Evolutionary conservation across 2,797 vertebrate genomes (phyloP).

Genomic region (Chloroceryle amazona): DNA sequence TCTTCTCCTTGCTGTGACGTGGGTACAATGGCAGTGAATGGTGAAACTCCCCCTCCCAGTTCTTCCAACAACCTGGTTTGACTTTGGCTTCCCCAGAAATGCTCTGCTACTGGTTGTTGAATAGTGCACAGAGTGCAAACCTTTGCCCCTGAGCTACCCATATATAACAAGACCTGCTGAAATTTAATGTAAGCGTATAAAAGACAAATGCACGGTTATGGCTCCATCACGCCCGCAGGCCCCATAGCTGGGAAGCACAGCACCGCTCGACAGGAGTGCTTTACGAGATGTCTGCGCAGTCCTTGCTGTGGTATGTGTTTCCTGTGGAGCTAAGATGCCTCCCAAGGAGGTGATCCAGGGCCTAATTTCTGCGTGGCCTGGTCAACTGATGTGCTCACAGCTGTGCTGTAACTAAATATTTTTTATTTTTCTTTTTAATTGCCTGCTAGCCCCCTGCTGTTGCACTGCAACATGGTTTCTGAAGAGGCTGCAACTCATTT

Average conservation of each 20-base stretch:
- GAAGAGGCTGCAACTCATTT: neutral
- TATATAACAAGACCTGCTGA: neutral
- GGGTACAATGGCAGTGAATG: accelerated
- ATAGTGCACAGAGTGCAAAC: neutral
- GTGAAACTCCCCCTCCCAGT: accelerated
- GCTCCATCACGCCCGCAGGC: neutral
- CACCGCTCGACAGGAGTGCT: neutral
- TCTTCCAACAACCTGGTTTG: neutral
- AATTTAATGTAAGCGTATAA: neutral
- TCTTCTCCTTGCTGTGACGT: accelerated
- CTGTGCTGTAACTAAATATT: conserved; percentile 44
- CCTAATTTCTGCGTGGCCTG: conserved; percentile 37
- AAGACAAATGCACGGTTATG: neutral
- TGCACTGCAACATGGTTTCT: neutral
- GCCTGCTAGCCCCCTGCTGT: conserved; percentile 56
- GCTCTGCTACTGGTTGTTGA: neutral
- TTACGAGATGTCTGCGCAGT: neutral
- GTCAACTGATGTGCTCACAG: conserved; percentile 53
- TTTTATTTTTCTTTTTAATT: neutral
- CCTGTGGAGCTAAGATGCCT: conserved; percentile 57
- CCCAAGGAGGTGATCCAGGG: conserved; percentile 51
- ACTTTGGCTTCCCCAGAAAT: neutral
- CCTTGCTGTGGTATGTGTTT: neutral
- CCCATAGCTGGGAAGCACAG: neutral
- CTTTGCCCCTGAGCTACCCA: neutral